phyloP scores from a whole-genome alignment of 2,797 vertebrate species.

The Psittacula derbiana region DNA sequence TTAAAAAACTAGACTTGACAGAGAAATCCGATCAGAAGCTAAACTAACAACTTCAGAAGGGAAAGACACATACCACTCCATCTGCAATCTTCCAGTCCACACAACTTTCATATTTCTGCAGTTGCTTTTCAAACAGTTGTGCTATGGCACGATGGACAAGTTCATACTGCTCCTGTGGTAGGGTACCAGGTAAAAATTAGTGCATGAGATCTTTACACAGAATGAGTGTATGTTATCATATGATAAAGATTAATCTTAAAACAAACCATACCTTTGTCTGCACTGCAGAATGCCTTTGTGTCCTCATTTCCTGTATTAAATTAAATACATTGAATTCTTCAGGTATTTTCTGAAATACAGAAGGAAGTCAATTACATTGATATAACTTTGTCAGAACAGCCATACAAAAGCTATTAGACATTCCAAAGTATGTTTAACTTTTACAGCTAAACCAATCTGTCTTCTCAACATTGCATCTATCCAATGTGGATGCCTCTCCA shows the following conservation, averaged over 20 bases:
- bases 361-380: neutral
- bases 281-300: constrained; percentile 95
- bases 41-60: neutral
- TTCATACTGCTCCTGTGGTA: constrained; percentile 91
- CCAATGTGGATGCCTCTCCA: neutral
- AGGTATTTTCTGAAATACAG: constrained; percentile 89
- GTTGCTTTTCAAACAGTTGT: constrained; percentile 93
- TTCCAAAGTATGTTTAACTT: neutral
- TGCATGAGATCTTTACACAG: neutral
- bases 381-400: neutral
- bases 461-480: neutral
- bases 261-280: constrained; percentile 89
- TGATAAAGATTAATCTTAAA: neutral
- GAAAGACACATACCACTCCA: constrained; percentile 82
- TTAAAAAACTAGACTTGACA: neutral
- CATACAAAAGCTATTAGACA: neutral
- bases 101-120: constrained; percentile 87
- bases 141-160: constrained; percentile 94
- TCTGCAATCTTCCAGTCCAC: constrained; percentile 85
- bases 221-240: neutral
- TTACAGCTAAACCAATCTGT: neutral
- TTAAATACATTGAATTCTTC: constrained; percentile 96
- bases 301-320: constrained; percentile 98
- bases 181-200: constrained; percentile 13
- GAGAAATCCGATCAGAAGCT: neutral